Base-by-base conservation (phyloP, 1,140 invertebrate species). In the Cotesia glomerata region DNA sequence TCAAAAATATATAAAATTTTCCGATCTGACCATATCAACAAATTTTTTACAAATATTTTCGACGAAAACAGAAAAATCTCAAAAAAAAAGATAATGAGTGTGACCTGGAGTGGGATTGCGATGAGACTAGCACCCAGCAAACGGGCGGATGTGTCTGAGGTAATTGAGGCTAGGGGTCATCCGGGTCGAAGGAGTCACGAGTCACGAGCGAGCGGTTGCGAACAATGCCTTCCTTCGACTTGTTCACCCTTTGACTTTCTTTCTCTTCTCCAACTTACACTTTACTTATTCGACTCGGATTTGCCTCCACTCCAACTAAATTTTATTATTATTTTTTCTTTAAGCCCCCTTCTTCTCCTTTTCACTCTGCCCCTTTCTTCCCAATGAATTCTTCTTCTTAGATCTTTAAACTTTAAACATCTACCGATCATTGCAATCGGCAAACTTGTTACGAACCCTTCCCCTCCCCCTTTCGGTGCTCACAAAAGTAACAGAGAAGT, bases 81-180 rank as follows among this genome's bases (percentile, higher is more conserved):
- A 35, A 36, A 11, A 5, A 32, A 14, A 35, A 68, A 3, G 26
- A 14, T 45, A 5, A 35, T 32, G 18, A 35, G 5, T 7, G 58
- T 72, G 77, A 74, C 26, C 26, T 26, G 73, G 76, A 70, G 67
- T 71, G 69, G 77, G 56, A 18, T 73, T 74, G 76, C 69, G 75
- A 69, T 76, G 79, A 74, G 79, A 75, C 76, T 65, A 45, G 39
- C 39, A 78, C 74, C 76, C 67, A 45, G 39, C 39, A 78, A 76
- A 69, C 69, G 83, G 81, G 81, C 85, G 85, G 84, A 86, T 86
- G 81, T 86, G 84, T 85, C 83, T 82, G 82, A 85, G 82, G 83
- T 86, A 86, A 86, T 86, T 85, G 85, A 85, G 84, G 85, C 81
- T 85, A 82, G 80, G 83, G 84, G 84, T 86, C 84, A 86, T 82